Evolutionary conservation across 2,797 vertebrate species (phyloP).

Genomic region (Acomys russatus): DNA sequence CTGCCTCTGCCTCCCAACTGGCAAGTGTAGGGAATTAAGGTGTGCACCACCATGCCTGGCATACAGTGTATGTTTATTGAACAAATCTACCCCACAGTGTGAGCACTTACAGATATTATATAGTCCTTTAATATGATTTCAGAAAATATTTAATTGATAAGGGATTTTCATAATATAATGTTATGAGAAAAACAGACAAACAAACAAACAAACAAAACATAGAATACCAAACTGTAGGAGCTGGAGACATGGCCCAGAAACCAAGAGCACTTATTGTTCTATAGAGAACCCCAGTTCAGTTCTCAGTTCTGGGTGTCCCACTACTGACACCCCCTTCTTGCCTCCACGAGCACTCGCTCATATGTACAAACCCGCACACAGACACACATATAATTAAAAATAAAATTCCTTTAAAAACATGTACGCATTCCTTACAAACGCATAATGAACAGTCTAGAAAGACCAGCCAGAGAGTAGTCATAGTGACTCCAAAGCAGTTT

Average conservation of each 20-base stretch:
- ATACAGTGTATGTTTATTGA: neutral
- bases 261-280: neutral
- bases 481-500: neutral
- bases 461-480: neutral
- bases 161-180: neutral
- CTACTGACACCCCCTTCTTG: neutral
- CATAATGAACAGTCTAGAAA: neutral
- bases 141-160: conserved; percentile 33
- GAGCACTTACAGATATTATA: neutral
- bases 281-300: neutral
- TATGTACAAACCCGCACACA: neutral
- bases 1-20: neutral
- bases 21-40: neutral
- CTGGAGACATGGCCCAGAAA: neutral
- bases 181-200: neutral
- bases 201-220: neutral
- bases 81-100: neutral
- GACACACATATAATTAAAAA: neutral
- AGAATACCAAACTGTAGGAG: neutral
- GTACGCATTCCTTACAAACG: neutral
- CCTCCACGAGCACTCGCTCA: neutral
- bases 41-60: neutral
- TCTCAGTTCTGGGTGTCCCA: neutral
- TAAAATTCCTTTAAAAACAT: neutral
- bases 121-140: neutral